These are phyloP conservation scores for Hedychridium roseum DNA, from an alignment of 2,888 invertebrate genomes.

Conservation along the genomic window DNA sequence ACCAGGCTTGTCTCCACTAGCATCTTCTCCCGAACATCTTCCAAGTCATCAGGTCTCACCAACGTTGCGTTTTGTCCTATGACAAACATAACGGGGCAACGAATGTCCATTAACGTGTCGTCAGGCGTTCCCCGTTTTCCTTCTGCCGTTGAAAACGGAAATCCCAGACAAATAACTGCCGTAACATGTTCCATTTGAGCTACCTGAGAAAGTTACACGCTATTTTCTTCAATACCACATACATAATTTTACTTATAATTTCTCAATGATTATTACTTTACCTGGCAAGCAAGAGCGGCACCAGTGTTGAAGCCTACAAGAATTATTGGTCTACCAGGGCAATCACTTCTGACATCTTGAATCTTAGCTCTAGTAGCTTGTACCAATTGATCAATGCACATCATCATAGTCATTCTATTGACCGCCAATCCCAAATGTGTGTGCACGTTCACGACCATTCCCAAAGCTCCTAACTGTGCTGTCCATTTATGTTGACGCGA, in stretches of 20 bases:
- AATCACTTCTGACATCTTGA: conserved; percentile 73
- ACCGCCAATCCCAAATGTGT: conserved; percentile 64
- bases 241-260: neutral
- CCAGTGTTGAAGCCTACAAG: conserved; percentile 82
- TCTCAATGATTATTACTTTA: too few species aligned
- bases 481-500: conserved; percentile 77
- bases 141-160: conserved; percentile 77
- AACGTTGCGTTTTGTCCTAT: conserved; percentile 78
- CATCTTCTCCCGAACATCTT: conserved; percentile 79
- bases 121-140: conserved; percentile 80
- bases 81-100: conserved; percentile 79
- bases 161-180: conserved; percentile 80
- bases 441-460: conserved; percentile 73
- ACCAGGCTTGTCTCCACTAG: conserved; percentile 78
- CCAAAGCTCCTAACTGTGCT: conserved; percentile 72
- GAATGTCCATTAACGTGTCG: conserved; percentile 76
- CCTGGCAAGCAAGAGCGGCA: conserved; percentile 78
- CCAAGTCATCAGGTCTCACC: conserved; percentile 76
- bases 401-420: conserved; percentile 65
- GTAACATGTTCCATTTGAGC: conserved; percentile 76
- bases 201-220: conserved; percentile 62
- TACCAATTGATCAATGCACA: conserved; percentile 72
- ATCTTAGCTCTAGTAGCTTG: conserved; percentile 75
- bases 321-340: conserved; percentile 75
- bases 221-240: neutral